Conservation (phyloP, 2,113 vertebrate genomes). For the Desmodus rotundus region DNA sequence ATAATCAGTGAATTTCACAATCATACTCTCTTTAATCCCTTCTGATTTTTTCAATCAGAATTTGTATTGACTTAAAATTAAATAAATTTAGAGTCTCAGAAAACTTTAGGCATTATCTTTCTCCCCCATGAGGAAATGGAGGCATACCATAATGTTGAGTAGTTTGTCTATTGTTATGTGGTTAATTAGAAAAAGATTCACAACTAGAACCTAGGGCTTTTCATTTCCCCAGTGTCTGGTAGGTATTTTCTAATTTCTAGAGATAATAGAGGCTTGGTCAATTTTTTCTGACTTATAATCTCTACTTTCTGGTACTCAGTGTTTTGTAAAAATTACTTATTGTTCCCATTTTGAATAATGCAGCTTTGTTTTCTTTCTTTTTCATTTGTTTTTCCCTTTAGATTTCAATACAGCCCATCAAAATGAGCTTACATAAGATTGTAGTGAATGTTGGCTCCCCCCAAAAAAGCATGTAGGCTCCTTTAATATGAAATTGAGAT, state of each 20-base stretch:
- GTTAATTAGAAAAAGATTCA: not conserved
- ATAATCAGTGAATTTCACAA: not conserved
- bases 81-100: not conserved
- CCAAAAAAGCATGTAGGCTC: not conserved
- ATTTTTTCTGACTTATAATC: not conserved
- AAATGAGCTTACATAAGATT: not conserved
- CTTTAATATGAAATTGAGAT: not conserved
- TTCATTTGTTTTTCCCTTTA: not conserved
- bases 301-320: not conserved
- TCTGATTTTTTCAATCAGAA: not conserved
- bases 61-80: not conserved
- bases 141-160: not conserved
- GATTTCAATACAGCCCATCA: not conserved
- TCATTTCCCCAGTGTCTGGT: not conserved
- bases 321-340: not conserved
- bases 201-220: not conserved
- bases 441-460: not conserved
- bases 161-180: not conserved
- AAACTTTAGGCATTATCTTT: not conserved
- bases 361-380: not conserved
- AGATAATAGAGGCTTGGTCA: not conserved
- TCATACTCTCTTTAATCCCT: not conserved
- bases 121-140: not conserved
- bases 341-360: conserved; percentile 2
- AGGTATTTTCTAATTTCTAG: not conserved